These are phyloP conservation scores for Apamea monoglypha DNA, from an alignment of 2,888 invertebrate species.

Conservation along the genomic window DNA sequence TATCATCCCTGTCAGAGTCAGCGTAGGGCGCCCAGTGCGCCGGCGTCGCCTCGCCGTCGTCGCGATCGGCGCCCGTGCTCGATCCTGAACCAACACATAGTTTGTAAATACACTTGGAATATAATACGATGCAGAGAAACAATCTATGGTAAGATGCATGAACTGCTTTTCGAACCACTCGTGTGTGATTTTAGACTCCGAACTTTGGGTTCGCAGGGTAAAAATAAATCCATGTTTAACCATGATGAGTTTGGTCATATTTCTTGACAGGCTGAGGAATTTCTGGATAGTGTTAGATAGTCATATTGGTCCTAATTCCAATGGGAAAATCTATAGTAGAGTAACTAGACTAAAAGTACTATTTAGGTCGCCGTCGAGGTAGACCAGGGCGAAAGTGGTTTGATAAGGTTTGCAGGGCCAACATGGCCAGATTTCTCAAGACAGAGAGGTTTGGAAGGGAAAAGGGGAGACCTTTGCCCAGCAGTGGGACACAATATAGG, in stretches of 20 bases:
- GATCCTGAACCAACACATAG: conserved; percentile 72
- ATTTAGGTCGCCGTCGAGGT: not conserved
- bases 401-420: not conserved
- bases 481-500: not conserved
- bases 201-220: not conserved
- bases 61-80: conserved; percentile 81
- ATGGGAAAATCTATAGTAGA: not conserved
- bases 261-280: not conserved
- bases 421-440: not conserved
- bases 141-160: not conserved
- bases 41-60: conserved; percentile 78
- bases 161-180: not conserved
- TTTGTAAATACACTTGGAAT: not conserved
- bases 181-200: not conserved
- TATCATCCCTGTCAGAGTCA: conserved; percentile 81
- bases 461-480: not conserved
- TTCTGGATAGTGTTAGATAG: too few relatives aligned
- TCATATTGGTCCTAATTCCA: too few relatives aligned
- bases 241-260: not conserved
- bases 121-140: not conserved
- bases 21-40: conserved; percentile 87
- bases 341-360: not conserved
- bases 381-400: too few relatives aligned
- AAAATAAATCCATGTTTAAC: not conserved
- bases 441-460: not conserved